Percentiles rank a stretch among this genome's conserved stretches.
These are phyloP conservation scores for Drosophila pandora DNA, from an alignment of 1,140 invertebrate genomes.

Conservation along the genomic window DNA sequence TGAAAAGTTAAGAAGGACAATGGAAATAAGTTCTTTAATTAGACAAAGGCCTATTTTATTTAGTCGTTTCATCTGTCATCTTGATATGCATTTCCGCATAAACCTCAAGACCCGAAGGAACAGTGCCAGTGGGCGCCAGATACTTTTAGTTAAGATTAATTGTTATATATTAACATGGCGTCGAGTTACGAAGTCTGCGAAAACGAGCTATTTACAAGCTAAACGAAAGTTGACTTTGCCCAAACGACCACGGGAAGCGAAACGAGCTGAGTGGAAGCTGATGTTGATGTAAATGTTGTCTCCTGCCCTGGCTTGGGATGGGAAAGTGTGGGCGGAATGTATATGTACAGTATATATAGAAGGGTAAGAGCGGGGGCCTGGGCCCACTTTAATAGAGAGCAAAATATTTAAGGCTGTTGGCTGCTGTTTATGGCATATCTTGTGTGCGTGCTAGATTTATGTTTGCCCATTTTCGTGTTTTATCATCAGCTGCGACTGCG, in stretches of 20 bases:
- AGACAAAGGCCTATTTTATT: too few relatives aligned
- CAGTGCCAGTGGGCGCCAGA: conserved; percentile 46
- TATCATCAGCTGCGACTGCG: conserved; percentile 69
- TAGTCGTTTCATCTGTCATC: too few relatives aligned
- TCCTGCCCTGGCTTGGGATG: conserved; percentile 22
- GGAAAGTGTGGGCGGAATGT: conserved; percentile 34
- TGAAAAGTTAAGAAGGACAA: not conserved
- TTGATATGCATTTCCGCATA: conserved; percentile 10
- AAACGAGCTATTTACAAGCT: conserved; percentile 83
- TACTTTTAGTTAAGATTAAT: conserved; percentile 83
- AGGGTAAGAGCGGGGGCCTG: conserved; percentile 4
- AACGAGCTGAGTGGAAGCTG: conserved; percentile 39
- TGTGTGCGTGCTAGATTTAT: conserved; percentile 63
- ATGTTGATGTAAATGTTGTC: conserved; percentile 53
- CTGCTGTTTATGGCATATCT: conserved; percentile 60
- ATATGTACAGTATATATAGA: not conserved
- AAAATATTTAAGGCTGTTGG: conserved; percentile 58
- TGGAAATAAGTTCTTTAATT: not conserved
- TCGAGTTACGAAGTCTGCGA: conserved; percentile 82
- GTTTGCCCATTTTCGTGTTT: conserved; percentile 78
- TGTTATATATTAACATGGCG: conserved; percentile 83
- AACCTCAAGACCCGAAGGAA: conserved; percentile 10
- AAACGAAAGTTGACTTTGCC: conserved; percentile 82
- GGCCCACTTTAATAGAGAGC: conserved; percentile 45
- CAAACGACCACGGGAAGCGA: conserved; percentile 51